Conservation (phyloP, 1,140 invertebrate genomes). For the Brachionus manjavacas region DNA sequence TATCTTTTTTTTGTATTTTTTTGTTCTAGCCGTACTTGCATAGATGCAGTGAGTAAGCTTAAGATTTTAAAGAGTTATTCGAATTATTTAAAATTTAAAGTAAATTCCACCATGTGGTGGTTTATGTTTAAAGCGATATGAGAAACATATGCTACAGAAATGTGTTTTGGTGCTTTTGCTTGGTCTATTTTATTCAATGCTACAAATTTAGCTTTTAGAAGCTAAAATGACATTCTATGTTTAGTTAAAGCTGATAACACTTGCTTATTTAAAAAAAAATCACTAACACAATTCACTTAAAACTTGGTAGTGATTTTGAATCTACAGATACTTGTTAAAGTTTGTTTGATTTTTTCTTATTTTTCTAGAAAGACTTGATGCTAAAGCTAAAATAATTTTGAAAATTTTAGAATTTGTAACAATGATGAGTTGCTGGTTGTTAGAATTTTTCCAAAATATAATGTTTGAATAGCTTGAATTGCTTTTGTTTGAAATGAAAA, state of each 20-base stretch:
- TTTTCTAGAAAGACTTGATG: background rate
- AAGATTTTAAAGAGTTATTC: background rate
- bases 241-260: background rate
- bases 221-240: background rate
- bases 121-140: background rate
- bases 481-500: background rate
- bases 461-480: background rate
- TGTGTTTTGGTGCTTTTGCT: background rate
- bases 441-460: background rate
- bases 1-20: background rate
- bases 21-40: background rate
- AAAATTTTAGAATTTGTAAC: slow-evolving; percentile 6
- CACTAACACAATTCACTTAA: background rate
- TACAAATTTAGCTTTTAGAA: background rate
- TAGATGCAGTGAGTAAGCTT: background rate
- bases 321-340: background rate
- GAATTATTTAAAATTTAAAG: background rate
- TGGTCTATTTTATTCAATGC: background rate
- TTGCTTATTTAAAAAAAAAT: background rate
- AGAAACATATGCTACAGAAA: background rate
- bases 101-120: background rate
- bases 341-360: background rate
- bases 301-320: background rate
- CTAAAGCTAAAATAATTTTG: slow-evolving; percentile 1
- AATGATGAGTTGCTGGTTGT: background rate